These are phyloP conservation scores for Microctonus brassicae DNA, from an alignment of 2,888 invertebrate species.

Conservation along the genomic window DNA sequence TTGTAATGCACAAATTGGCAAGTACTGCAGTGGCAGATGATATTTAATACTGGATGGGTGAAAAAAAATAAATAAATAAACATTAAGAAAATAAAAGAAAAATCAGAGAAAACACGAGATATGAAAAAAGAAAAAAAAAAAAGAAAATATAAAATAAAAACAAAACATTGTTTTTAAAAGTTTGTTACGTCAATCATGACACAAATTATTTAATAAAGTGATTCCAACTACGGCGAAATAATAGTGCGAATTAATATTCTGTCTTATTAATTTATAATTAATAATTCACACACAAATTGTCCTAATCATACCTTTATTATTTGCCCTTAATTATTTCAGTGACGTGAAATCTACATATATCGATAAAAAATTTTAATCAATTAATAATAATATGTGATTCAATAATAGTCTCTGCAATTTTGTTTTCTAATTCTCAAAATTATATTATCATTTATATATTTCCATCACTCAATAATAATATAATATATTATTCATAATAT, in stretches of 20 bases:
- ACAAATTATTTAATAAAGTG: conserved; percentile 52
- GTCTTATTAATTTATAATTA: neutral
- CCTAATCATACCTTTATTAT: too few relatives aligned
- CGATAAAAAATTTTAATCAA: too few relatives aligned
- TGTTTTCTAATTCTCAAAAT: neutral
- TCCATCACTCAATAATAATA: neutral
- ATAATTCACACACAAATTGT: too few relatives aligned
- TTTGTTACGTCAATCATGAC: conserved; percentile 36
- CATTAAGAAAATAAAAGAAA: neutral
- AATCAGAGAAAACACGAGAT: neutral
- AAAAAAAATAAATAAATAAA: neutral
- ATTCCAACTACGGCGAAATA: conserved; percentile 45
- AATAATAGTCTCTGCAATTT: neutral
- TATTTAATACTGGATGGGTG: neutral
- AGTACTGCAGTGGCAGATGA: neutral
- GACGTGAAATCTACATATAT: too few relatives aligned
- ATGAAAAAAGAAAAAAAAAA: neutral
- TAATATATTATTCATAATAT: too few relatives aligned
- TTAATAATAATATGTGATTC: neutral
- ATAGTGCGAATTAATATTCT: conserved; percentile 20
- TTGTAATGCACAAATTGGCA: neutral
- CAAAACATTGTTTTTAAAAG: conserved; percentile 31
- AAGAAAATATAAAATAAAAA: neutral
- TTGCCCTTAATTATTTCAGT: too few relatives aligned
- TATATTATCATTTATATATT: neutral